These are phyloP conservation scores for Paradoxurus hermaphroditus DNA, from an alignment of 2,113 vertebrate species.

Conservation along the genomic window DNA sequence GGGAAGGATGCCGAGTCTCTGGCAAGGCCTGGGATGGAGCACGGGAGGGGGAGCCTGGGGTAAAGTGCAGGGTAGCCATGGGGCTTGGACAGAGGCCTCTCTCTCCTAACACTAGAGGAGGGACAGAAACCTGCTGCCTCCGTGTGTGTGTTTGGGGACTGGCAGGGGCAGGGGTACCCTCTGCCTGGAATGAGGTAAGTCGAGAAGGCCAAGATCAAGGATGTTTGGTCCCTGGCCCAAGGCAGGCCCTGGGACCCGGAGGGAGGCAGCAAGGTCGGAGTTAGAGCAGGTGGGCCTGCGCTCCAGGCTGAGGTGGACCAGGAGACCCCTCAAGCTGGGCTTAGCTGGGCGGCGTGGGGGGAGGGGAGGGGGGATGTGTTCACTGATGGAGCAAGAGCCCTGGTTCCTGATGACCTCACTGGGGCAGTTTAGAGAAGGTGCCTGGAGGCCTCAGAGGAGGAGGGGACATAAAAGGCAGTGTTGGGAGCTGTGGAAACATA, in stretches of 20 bases:
- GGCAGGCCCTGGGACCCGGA: background rate
- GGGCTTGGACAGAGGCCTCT: background rate
- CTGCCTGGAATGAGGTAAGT: background rate
- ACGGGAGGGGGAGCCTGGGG: background rate
- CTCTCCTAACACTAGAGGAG: background rate
- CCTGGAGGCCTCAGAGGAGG: constrained; percentile 5
- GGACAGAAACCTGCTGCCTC: background rate
- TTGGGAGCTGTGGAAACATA: constrained; percentile 55
- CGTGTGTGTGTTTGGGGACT: background rate
- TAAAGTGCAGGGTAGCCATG: background rate
- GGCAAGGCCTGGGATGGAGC: background rate
- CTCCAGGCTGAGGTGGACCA: background rate
- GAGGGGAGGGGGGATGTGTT: background rate
- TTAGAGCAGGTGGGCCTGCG: background rate
- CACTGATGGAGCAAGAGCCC: constrained; percentile 24
- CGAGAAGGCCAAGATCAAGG: background rate
- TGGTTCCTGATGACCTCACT: constrained; percentile 19
- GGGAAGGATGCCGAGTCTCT: background rate
- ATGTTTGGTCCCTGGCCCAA: background rate
- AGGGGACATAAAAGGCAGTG: constrained; percentile 73
- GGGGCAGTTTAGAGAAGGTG: constrained; percentile 48
- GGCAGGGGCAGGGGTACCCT: background rate
- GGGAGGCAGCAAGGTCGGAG: background rate
- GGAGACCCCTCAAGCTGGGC: background rate
- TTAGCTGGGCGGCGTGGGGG: background rate